Conservation (phyloP, 1,140 invertebrate species). For the Subanguina moxae region DNA sequence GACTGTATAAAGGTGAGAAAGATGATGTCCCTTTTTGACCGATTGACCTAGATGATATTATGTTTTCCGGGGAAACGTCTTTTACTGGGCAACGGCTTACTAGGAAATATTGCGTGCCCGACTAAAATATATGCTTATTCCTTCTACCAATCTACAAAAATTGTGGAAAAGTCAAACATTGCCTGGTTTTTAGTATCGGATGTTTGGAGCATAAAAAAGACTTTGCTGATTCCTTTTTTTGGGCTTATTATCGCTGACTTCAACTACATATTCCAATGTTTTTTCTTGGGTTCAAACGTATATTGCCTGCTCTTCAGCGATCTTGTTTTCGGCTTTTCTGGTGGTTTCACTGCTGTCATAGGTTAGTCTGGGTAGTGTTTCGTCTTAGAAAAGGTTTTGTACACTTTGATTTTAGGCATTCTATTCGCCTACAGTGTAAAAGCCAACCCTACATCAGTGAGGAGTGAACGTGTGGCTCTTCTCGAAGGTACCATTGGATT, state of each 20-base stretch:
- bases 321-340: slow-evolving; percentile 47
- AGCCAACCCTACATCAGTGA: slow-evolving; percentile 8
- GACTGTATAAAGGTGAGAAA: too few species aligned
- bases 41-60: too few species aligned
- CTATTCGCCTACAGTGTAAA: slow-evolving; percentile 37
- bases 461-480: slow-evolving; percentile 35
- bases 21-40: too few species aligned
- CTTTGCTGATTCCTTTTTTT: slow-evolving; percentile 49
- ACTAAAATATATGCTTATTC: too few species aligned
- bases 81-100: too few species aligned
- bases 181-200: slow-evolving; percentile 47
- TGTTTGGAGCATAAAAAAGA: slow-evolving; percentile 35
- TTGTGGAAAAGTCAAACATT: too few species aligned
- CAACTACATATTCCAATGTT: slow-evolving; percentile 48
- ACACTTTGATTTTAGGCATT: slow-evolving; percentile 30
- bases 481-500: slow-evolving; percentile 44
- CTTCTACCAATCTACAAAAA: too few species aligned
- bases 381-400: slow-evolving; percentile 10
- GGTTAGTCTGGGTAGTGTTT: slow-evolving; percentile 21
- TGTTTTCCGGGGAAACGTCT: too few species aligned
- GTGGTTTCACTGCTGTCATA: slow-evolving; percentile 51
- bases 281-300: slow-evolving; percentile 33
- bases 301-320: slow-evolving; percentile 50
- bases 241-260: slow-evolving; percentile 46
- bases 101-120: too few species aligned